Conservation (phyloP, 2,113 vertebrate species). For the Bungarus multicinctus region DNA sequence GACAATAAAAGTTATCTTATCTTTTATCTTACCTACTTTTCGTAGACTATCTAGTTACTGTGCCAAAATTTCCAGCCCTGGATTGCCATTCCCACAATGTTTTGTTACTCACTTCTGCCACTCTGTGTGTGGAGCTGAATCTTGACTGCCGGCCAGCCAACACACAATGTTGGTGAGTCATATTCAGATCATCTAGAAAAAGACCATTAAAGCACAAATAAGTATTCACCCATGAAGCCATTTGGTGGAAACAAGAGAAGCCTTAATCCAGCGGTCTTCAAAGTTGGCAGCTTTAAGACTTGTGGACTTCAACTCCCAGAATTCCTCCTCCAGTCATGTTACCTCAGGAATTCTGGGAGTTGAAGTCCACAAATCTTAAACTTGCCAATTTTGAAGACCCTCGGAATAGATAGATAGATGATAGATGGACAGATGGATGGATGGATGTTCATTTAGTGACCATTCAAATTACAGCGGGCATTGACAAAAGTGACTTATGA, state of each 20-base stretch:
- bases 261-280: too few species aligned
- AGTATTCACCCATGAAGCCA: background rate
- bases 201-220: constrained; percentile 46
- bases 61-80: background rate
- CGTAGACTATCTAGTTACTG: background rate
- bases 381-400: too few species aligned
- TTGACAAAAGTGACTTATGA: background rate
- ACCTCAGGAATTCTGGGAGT: too few species aligned
- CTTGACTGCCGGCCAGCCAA: constrained; percentile 85
- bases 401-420: too few species aligned
- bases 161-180: constrained; percentile 94
- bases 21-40: background rate
- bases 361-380: too few species aligned
- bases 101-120: constrained; percentile 85
- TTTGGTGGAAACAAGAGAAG: background rate
- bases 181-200: constrained; percentile 87
- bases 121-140: constrained; percentile 95
- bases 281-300: too few species aligned
- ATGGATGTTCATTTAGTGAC: background rate
- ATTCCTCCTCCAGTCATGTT: too few species aligned
- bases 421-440: too few species aligned
- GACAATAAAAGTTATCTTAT: too few species aligned
- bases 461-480: background rate
- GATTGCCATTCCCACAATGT: background rate
- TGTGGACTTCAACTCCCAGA: too few species aligned